A percentile compares a stretch with the other conserved stretches of the same genome.
phyloP scores from a whole-genome alignment of 2,888 invertebrate genomes.

The Halocaridina rubra region DNA sequence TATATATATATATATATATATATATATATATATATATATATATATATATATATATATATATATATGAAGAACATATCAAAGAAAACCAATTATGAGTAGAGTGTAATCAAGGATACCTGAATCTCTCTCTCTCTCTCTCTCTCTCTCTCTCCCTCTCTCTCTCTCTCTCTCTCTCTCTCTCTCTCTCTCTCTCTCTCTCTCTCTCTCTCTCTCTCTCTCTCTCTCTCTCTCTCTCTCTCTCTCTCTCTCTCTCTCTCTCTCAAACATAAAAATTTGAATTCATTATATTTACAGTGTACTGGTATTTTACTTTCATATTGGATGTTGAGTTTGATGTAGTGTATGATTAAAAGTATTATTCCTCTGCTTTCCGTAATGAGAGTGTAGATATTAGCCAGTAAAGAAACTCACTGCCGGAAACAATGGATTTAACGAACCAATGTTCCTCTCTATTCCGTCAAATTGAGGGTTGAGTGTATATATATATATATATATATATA shows the following conservation, averaged over 20 bases:
- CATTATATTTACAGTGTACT: neutral
- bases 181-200: neutral
- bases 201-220: neutral
- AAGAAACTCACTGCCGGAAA: neutral
- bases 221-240: neutral
- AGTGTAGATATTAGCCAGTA: neutral
- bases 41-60: neutral
- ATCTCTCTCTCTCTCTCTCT: neutral
- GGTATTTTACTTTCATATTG: neutral
- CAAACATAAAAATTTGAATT: neutral
- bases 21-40: neutral
- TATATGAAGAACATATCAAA: neutral
- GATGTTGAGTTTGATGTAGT: neutral
- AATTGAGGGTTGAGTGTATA: too few species aligned
- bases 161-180: neutral
- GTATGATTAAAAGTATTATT: neutral
- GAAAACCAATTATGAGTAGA: neutral
- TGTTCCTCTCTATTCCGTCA: neutral
- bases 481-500: neutral
- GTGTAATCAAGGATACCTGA: neutral
- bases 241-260: neutral
- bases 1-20: constrained; percentile 15
- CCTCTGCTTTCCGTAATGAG: neutral
- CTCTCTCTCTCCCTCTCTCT: neutral
- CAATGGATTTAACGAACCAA: neutral